Evolutionary conservation across 1,140 invertebrate genomes (phyloP).

Genomic region (Elymnias hypermnestra): DNA sequence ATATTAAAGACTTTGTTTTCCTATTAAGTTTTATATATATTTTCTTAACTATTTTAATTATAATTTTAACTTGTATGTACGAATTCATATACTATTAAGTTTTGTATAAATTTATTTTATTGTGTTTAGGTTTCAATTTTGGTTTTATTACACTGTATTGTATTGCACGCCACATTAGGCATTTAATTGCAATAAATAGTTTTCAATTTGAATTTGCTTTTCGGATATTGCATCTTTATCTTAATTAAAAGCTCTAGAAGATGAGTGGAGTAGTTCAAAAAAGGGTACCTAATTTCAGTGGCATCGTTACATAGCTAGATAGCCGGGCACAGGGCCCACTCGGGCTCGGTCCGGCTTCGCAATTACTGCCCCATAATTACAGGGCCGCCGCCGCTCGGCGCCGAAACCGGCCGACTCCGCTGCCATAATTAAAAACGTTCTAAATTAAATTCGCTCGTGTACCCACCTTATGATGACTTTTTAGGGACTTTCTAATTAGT

Average conservation of each 20-base stretch:
- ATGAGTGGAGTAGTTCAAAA: constrained; percentile 7
- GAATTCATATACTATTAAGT: too few relatives aligned
- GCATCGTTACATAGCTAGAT: constrained; percentile 42
- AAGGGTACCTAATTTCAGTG: constrained; percentile 42
- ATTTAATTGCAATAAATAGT: too few relatives aligned
- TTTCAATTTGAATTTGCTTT: too few relatives aligned
- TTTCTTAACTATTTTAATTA: too few relatives aligned
- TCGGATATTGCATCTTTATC: constrained; percentile 1
- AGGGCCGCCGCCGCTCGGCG: constrained; percentile 64
- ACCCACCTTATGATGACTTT: constrained; percentile 68
- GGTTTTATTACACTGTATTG: too few relatives aligned
- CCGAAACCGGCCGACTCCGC: constrained; percentile 58
- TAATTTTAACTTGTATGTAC: too few relatives aligned
- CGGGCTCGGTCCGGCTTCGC: constrained; percentile 39
- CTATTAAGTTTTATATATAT: too few relatives aligned
- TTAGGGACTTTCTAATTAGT: constrained; percentile 71
- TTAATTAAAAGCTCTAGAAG: constrained; percentile 10
- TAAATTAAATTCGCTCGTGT: constrained; percentile 74
- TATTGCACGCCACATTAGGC: too few relatives aligned
- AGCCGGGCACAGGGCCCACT: constrained; percentile 28
- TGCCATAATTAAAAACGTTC: constrained; percentile 73
- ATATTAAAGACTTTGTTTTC: too few relatives aligned
- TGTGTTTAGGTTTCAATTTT: too few relatives aligned
- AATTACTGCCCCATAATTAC: constrained; percentile 70
- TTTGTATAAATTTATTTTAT: too few relatives aligned